Conservation (phyloP, 1,140 invertebrate species). For the Brachionus rotundiformis region DNA sequence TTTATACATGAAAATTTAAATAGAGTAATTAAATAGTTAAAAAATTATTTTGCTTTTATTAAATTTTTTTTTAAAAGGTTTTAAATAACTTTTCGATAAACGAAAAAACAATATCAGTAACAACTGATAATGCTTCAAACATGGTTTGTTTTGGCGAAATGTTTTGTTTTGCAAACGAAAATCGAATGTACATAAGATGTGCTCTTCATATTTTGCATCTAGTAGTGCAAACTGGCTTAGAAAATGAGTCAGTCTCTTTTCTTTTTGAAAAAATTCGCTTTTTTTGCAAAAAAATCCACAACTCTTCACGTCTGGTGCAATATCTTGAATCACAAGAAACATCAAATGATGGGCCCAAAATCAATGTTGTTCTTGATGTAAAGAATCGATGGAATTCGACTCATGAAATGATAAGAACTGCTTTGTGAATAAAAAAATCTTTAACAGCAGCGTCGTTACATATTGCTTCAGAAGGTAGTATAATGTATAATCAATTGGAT, state of each 20-base stretch:
- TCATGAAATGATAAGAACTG: not conserved
- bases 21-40: conserved; percentile 4
- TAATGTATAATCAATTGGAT: not conserved
- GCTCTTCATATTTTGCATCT: not conserved
- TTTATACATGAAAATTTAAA: conserved; percentile 52
- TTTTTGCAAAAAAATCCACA: not conserved
- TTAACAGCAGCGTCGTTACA: not conserved
- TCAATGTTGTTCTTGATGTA: not conserved
- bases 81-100: not conserved
- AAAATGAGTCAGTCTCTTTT: not conserved
- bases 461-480: not conserved
- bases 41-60: not conserved
- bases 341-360: not conserved
- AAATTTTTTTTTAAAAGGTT: not conserved
- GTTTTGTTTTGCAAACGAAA: not conserved
- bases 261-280: not conserved
- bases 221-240: not conserved
- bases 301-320: not conserved
- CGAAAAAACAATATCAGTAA: not conserved
- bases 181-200: not conserved
- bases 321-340: not conserved
- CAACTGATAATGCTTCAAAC: not conserved
- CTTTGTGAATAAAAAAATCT: not conserved
- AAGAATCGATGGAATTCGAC: not conserved
- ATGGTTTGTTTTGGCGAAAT: not conserved